Evolutionary conservation across 2,113 vertebrate species (phyloP), one percentile per base, ranked within the genome.

Genomic region (Apeltes quadracus): DNA sequence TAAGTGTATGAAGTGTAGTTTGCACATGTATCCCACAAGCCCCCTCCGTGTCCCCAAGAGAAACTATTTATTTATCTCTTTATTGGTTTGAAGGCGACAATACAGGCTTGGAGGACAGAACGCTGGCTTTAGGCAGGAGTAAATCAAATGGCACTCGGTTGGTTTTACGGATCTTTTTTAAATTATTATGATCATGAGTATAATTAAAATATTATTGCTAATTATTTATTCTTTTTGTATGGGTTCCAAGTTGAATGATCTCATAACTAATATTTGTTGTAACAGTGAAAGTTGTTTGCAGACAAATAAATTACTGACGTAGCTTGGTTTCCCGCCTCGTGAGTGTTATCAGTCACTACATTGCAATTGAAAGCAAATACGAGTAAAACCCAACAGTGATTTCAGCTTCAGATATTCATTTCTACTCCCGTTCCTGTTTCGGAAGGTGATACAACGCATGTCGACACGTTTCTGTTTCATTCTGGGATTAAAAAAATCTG

Each of bases 201-300:
- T 93, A 87, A 92, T 92, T 91, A 92, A 89, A 89, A 91, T 93
- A 93, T 94, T 83, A 84, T 89, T 95, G 95, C 92, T 91, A 95
- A 95, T 96, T 98, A 97, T 96, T 96, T 96, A 96, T 98, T 96
- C 95, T 95, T 96, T 98, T 99, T 98, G 96, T 99, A 98, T 84
- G 95, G 95, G 96, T 96, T 94, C 93, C 94, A 92, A 96, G 95
- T 94, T 95, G 94, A 96, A 97, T 96, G 96, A 97, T 95, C 96
- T 97, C 96, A 97, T 97, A 97, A 98, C 96, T 98, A 98, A 98
- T 99, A 97, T 96, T 96, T 97, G 97, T 98, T 99, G 97, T 98
- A 97, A 98, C 96, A 99, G 97, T 98, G 97, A 96, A 96, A 96
- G 95, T 97, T 99, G 97, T 99, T 98, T 98, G 96, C 97, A 96